Evolutionary conservation across 2,888 invertebrate species (phyloP), one percentile per base, ranked within the genome.

Genomic region (Oscheius myriophilus): DNA sequence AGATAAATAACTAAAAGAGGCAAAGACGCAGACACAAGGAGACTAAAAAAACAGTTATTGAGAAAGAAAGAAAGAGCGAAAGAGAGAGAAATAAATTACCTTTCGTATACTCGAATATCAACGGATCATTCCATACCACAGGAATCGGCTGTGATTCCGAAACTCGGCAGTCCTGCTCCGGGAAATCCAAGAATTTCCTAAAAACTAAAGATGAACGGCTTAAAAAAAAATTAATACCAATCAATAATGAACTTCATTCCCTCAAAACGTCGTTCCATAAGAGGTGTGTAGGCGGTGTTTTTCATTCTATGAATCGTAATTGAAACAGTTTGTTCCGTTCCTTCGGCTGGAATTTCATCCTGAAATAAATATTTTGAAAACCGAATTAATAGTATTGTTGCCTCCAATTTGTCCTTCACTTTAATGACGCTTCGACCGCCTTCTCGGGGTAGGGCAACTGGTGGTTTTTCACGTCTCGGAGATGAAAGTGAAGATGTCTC

Each of bases 401-500:
- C 52, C 26, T 49, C 58, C 14, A 57, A 49, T 39, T 33, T 41
- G 2, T 61, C 46, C 12, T 26, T 18, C 25, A 66, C 45, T 59
- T 72, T 74, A 18, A 78, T 72, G n/a, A 69, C 67, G 39, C 73
- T 73, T 2, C 62, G 68, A 11, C 76, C 75, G 33, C 69, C 62
- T 49, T 69, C 70, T 11, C 66, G 52, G 1, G 74, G 73, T 25
- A 74, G 51, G 0, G 72, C 59, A 16, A 75, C 72, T 45, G 73
- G 69, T 63, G 68, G 62, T 67, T 72, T 75, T 61, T 79, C 73
- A 2, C 58, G 45, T 43, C 63, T 57, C 43, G 75, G 77, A 9
- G 79, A 73, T 9, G 77, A 69, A 16, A 74, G 53, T 23, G 80
- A 77, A 1, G 84, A 84, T n/a, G 80, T 76, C 52, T 83, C 82